A percentile compares a stretch with the other conserved stretches of the same genome.
Evolutionary conservation across 2,797 vertebrate species (phyloP).

Genomic region (Cyprinodon diabolis): DNA sequence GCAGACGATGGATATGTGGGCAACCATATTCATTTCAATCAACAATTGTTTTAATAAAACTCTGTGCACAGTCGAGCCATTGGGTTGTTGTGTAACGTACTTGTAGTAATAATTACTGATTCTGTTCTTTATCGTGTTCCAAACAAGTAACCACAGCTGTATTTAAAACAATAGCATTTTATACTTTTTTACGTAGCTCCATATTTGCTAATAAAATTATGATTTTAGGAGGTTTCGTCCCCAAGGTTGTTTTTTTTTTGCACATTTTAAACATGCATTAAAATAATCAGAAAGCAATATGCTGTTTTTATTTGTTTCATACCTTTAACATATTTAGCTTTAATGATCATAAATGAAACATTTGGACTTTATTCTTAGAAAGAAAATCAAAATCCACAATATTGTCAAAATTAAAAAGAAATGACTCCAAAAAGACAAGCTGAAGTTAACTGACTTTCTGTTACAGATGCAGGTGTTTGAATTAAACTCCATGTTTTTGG

Average conservation of each 20-base stretch:
- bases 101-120: neutral
- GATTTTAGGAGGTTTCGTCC: neutral
- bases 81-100: too few relatives aligned
- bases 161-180: neutral
- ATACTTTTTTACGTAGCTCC: neutral
- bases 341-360: neutral
- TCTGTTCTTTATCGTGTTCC: neutral
- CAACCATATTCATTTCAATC: too few relatives aligned
- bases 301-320: neutral
- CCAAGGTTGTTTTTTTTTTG: neutral
- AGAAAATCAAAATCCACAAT: neutral
- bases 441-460: neutral
- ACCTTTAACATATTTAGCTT: neutral
- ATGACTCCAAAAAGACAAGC: neutral
- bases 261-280: neutral
- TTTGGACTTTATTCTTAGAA: neutral
- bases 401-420: neutral
- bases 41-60: too few relatives aligned
- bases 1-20: neutral
- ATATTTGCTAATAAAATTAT: neutral
- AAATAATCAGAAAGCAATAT: neutral
- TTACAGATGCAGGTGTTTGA: neutral
- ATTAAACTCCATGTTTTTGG: slow-evolving; percentile 2
- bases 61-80: too few relatives aligned
- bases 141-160: neutral